phyloP scores from a whole-genome alignment of 2,888 invertebrate genomes.

The Eristalinus sepulchralis region DNA sequence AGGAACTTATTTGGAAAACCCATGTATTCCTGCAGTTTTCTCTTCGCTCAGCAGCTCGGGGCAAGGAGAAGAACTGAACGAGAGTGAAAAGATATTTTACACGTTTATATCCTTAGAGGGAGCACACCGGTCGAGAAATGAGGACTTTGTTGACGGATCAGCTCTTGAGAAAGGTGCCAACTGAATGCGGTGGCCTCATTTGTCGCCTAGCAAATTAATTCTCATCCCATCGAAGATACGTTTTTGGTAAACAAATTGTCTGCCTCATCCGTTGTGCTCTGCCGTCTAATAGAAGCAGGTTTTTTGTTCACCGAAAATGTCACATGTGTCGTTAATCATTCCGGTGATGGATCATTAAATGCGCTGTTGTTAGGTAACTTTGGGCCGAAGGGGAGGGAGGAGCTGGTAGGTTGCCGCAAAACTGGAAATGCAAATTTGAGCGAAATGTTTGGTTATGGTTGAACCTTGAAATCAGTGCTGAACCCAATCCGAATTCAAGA shows the following conservation, averaged over 20 bases:
- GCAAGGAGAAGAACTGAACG: background rate
- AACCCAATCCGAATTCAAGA: background rate
- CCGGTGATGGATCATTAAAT: background rate
- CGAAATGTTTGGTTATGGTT: background rate
- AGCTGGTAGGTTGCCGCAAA: background rate
- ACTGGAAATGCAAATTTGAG: background rate
- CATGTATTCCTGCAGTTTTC: background rate
- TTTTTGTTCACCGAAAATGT: background rate
- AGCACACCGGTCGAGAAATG: background rate
- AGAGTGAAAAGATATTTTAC: background rate
- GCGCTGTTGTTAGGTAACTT: background rate
- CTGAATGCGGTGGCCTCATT: slow-evolving; percentile 38
- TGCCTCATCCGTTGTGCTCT: background rate
- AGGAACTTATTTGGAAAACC: slow-evolving; percentile 66
- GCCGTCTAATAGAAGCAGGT: background rate
- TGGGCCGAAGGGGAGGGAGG: background rate
- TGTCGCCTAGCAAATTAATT: background rate
- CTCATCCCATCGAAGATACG: background rate
- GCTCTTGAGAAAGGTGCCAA: slow-evolving; percentile 32
- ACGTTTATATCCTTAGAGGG: slow-evolving; percentile 56
- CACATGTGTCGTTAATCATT: background rate
- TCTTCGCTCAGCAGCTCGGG: background rate
- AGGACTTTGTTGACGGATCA: slow-evolving; percentile 39
- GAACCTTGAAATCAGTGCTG: background rate
- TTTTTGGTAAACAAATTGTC: background rate